Evolutionary conservation across 1,140 invertebrate species (phyloP).

Genomic region (Hestina assimilis): DNA sequence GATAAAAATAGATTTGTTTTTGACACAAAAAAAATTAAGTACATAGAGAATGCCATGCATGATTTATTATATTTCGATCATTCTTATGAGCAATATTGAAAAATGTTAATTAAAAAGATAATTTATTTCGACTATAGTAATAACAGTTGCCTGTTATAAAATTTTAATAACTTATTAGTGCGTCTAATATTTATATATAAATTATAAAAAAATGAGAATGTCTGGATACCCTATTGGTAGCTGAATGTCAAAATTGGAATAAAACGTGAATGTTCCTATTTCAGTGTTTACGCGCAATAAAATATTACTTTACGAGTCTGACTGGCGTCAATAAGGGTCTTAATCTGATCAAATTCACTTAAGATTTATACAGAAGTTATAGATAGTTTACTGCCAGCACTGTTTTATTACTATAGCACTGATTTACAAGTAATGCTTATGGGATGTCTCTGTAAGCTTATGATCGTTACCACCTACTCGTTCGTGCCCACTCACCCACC

Average conservation of each 20-base stretch:
- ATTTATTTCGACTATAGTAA: no score
- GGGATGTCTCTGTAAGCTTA: no score
- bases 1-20: no score
- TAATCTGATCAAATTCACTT: slow-evolving; percentile 26
- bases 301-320: slow-evolving; percentile 27
- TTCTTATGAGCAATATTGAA: no score
- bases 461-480: no score
- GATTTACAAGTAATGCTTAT: not conserved
- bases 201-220: not conserved
- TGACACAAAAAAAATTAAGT: no score
- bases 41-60: no score
- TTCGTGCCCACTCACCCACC: no score
- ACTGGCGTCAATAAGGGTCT: slow-evolving; percentile 22
- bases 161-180: no score
- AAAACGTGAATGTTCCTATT: slow-evolving; percentile 22
- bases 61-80: no score
- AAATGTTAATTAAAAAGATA: no score
- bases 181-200: not conserved
- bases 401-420: not conserved
- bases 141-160: no score
- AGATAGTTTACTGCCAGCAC: not conserved
- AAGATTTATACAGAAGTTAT: slow-evolving; percentile 15
- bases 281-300: slow-evolving; percentile 35
- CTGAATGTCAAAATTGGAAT: slow-evolving; percentile 13
- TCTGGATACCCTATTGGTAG: slow-evolving; percentile 16